Base-by-base conservation (phyloP, 2,797 vertebrate species). In the Botia almorhae region DNA sequence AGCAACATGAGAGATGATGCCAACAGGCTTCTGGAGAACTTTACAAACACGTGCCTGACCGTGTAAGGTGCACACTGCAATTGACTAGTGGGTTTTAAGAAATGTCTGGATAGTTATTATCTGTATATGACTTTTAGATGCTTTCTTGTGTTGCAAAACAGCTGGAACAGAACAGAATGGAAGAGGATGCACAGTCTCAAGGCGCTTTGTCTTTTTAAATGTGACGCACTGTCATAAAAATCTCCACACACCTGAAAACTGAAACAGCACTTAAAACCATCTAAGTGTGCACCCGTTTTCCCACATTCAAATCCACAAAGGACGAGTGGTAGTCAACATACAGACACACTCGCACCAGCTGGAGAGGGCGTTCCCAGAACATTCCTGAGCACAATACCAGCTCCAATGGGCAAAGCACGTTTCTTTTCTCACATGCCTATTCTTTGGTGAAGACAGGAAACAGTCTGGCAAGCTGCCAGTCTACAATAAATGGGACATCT, bases 341-440 rank as follows among this genome's bases (percentile, higher is more conserved):
- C 72, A 4, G 16, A 19, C 53, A 73, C 69, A 69, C 43, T 29
- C n/a, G 55, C 72, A 50, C 19, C 17, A 70, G 72, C 76, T 78
- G 60, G 75, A 74, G 23, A 77, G 61, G 36, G 71, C 23, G 61
- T 81, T 81, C 21, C 76, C 76, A 72, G 58, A 77, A 76, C 84
- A 83, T 87, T 85, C 80, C 83, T 70, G 26, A 71, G 72, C 71
- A 78, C n/a, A 78, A 81, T 80, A 74, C 39, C 58, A 74, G 39
- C 72, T 76, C 72, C 69, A 69, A 67, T 19, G 17, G 70, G 70
- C 65, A 46, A 73, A 60, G 36, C 50, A 80, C 58, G 69, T 26
- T 65, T 71, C 55, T 77, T 23, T 55, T 56, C 53, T 83, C 64
- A 48, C 17, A 69, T 48, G 39, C n/a, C 23, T 60, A 36, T 69